A percentile compares a stretch with the other conserved stretches of the same genome.
Conservation (phyloP, 2,888 invertebrate genomes). For the Lycocerus yunnanus region DNA sequence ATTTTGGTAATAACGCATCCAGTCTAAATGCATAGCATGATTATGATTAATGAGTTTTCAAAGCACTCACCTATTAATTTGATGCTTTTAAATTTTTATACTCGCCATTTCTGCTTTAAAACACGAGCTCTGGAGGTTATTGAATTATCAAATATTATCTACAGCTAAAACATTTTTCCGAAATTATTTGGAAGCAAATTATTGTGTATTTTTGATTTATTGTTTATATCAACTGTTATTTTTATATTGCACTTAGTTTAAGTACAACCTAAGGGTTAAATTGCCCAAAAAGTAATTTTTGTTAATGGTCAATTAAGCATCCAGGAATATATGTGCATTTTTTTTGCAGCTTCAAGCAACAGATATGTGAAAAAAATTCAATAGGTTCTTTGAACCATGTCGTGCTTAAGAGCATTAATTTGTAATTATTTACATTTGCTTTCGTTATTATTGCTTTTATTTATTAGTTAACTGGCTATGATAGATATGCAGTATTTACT, state of each 20-base stretch:
- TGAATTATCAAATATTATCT: background rate
- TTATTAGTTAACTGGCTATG: background rate
- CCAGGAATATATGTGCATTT: background rate
- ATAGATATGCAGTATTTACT: background rate
- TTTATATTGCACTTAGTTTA: background rate
- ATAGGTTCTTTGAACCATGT: background rate
- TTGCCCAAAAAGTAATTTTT: background rate
- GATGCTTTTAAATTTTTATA: background rate
- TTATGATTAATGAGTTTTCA: background rate
- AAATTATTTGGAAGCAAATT: background rate
- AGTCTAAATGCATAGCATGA: background rate
- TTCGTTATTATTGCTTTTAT: background rate
- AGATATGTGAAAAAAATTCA: background rate
- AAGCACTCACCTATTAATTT: background rate
- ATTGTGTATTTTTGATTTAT: background rate
- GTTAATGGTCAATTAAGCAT: background rate
- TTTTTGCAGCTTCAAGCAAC: background rate
- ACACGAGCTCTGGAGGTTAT: background rate
- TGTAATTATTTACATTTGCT: background rate
- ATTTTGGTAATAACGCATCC: background rate
- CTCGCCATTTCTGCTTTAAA: background rate
- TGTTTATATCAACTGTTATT: background rate
- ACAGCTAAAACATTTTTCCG: background rate
- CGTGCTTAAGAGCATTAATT: background rate
- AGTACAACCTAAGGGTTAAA: background rate